A percentile compares a stretch with the other conserved stretches of the same genome.
Evolutionary conservation across 2,888 invertebrate genomes (phyloP).

Genomic region (Litoditis marina): DNA sequence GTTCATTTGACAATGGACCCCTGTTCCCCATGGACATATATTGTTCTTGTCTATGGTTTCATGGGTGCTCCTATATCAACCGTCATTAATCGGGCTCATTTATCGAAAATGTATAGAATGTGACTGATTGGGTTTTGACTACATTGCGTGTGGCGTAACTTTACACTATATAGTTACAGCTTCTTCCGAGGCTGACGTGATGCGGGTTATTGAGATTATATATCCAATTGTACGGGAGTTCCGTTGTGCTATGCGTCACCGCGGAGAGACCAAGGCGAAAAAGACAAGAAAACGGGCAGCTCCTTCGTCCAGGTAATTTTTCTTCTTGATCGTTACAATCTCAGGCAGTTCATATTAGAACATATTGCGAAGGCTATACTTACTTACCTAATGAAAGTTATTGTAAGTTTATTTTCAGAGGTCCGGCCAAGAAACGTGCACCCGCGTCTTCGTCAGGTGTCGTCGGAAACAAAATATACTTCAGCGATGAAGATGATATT

Average conservation of each 20-base stretch:
- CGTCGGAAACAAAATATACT: constrained; percentile 39
- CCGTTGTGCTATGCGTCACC: constrained; percentile 21
- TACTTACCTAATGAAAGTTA: too few relatives aligned
- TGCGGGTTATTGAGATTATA: constrained; percentile 41
- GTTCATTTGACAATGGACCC: too few relatives aligned
- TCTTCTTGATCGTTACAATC: neutral
- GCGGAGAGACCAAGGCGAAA: constrained; percentile 9
- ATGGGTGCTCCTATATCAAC: neutral
- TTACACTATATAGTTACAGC: constrained; percentile 43
- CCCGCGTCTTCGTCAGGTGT: constrained; percentile 22
- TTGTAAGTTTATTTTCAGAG: neutral
- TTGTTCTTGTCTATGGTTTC: neutral
- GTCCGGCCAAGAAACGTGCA: neutral
- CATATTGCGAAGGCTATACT: too few relatives aligned
- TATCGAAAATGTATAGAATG: neutral
- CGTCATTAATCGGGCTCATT: constrained; percentile 4
- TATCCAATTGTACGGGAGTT: constrained; percentile 56
- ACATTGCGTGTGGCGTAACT: too few relatives aligned
- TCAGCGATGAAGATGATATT: constrained; percentile 46
- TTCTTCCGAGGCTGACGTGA: constrained; percentile 46
- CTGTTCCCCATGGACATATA: neutral
- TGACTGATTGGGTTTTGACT: constrained; percentile 2
- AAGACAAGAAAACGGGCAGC: constrained; percentile 22
- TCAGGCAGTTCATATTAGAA: too few relatives aligned
- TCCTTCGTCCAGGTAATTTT: neutral